Percentiles rank a stretch among this genome's conserved stretches.
phyloP scores from a whole-genome alignment of 2,113 vertebrate genomes.

The Tichodroma muraria region DNA sequence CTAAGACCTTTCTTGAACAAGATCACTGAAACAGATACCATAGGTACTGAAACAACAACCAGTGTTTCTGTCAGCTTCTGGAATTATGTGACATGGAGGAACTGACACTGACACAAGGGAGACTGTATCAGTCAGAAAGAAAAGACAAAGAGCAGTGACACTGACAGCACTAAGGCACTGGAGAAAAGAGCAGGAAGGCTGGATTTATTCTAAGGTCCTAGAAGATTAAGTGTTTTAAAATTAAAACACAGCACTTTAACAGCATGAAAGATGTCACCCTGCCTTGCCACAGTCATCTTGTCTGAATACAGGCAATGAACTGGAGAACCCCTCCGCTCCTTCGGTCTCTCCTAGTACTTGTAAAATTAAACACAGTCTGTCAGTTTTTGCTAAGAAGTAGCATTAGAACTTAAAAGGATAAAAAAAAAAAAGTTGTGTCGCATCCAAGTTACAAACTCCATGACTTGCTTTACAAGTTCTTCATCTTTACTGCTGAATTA shows the following conservation, averaged over 20 bases:
- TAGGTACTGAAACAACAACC: neutral
- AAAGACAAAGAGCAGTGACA: neutral
- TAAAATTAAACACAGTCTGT: neutral
- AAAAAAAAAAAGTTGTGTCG: accelerated
- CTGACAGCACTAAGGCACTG: neutral
- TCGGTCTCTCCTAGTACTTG: neutral
- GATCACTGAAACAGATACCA: neutral
- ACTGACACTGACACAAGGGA: neutral
- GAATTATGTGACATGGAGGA: neutral
- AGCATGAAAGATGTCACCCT: neutral
- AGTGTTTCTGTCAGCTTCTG: neutral
- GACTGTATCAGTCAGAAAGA: neutral
- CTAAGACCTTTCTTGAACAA: neutral
- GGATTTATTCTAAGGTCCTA: neutral
- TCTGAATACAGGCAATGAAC: neutral
- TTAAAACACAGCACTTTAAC: neutral
- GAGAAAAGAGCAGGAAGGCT: neutral
- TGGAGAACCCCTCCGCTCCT: neutral
- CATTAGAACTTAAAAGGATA: neutral
- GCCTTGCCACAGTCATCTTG: neutral
- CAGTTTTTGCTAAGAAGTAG: neutral
- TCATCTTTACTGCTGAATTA: neutral
- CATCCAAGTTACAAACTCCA: neutral
- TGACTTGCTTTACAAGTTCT: neutral
- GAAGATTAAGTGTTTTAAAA: neutral